These are phyloP conservation scores for Latheticus oryzae DNA, from an alignment of 2,888 invertebrate genomes.

Conservation along the genomic window DNA sequence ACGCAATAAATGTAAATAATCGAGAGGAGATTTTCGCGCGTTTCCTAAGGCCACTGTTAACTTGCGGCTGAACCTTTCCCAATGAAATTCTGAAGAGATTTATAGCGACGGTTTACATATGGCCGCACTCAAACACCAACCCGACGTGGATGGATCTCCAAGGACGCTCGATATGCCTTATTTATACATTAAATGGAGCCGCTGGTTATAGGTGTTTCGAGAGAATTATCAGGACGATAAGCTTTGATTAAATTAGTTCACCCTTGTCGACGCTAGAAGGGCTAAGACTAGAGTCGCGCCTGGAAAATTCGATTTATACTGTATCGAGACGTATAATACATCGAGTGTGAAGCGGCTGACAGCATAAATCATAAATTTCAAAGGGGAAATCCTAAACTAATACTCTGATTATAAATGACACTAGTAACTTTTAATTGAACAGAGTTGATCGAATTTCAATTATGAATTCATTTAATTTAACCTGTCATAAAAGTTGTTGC, in stretches of 20 bases:
- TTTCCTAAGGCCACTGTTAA: conserved; percentile 48
- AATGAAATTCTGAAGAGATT: conserved; percentile 48
- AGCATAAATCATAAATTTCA: no score
- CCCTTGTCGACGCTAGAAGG: conserved; percentile 45
- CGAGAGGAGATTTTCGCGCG: conserved; percentile 50
- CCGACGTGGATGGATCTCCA: conserved; percentile 16
- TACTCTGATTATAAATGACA: no score
- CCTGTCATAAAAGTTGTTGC: no score
- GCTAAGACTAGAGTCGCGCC: conserved; percentile 25
- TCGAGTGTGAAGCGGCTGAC: no score
- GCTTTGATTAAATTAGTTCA: conserved; percentile 49
- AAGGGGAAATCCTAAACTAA: no score
- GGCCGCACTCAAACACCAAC: conserved; percentile 36
- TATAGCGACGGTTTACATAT: conserved; percentile 49
- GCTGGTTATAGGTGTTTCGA: conserved; percentile 34
- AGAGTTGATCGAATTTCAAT: no score
- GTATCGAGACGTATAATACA: no score
- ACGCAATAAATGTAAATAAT: conserved; percentile 52
- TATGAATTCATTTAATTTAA: no score
- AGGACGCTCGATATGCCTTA: conserved; percentile 16
- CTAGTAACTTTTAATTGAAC: no score
- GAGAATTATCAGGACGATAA: conserved; percentile 45
- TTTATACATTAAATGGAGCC: conserved; percentile 32
- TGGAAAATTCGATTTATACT: conserved; percentile 37
- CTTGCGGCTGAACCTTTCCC: conserved; percentile 44